Conservation (phyloP, 2,113 vertebrate species). For the Geococcyx californianus region DNA sequence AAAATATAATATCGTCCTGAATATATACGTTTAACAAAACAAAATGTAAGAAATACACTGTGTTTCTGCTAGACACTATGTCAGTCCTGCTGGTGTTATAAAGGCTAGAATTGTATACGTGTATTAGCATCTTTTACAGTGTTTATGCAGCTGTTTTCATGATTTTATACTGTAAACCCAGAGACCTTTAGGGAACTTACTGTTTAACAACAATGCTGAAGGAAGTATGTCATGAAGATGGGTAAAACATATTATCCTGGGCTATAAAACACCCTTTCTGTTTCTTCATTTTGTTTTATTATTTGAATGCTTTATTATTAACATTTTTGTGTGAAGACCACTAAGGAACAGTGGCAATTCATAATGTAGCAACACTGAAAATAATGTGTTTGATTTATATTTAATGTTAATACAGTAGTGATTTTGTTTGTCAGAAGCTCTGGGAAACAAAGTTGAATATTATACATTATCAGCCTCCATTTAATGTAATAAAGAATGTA, state of each 20-base stretch:
- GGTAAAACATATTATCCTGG: neutral
- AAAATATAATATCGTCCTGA: neutral
- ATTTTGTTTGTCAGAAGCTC: constrained; percentile 17
- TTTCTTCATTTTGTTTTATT: neutral
- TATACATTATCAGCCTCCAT: constrained; percentile 8
- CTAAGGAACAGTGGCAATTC: neutral
- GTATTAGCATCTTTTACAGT: neutral
- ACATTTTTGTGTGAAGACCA: neutral
- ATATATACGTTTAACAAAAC: neutral
- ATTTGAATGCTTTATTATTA: neutral
- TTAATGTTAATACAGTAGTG: neutral
- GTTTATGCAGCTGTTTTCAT: neutral
- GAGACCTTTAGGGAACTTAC: neutral
- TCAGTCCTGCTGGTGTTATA: neutral
- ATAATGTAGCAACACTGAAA: neutral
- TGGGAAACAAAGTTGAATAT: constrained; percentile 11
- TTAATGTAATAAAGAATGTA: neutral
- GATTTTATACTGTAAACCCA: neutral
- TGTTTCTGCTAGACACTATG: neutral
- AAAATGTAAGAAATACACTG: neutral
- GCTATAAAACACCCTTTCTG: neutral
- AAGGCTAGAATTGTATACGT: neutral
- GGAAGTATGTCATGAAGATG: neutral
- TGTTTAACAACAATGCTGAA: neutral
- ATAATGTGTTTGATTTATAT: constrained; percentile 24